Evolutionary conservation across 2,888 invertebrate genomes (phyloP).

Genomic region (Prosapia bicincta): DNA sequence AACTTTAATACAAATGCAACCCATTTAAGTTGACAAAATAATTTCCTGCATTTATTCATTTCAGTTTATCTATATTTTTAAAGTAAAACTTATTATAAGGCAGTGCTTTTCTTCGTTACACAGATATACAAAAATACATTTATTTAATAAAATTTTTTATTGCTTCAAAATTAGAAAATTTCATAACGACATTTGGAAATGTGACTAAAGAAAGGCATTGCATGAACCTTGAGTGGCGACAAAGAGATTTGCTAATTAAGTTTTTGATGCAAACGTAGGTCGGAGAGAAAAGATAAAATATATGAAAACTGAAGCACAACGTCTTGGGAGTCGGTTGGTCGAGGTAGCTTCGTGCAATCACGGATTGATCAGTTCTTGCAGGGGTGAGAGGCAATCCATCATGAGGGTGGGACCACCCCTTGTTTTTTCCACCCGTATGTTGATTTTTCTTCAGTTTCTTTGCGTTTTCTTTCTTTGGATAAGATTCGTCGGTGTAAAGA

Average conservation of each 20-base stretch:
- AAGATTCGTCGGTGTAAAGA: slow-evolving; percentile 2
- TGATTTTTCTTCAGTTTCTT: slow-evolving; percentile 24
- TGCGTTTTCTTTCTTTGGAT: slow-evolving; percentile 17
- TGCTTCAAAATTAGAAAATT: too few relatives aligned
- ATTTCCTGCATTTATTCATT: too few relatives aligned
- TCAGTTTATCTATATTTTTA: too few relatives aligned
- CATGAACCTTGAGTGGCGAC: too few relatives aligned
- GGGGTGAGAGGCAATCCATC: not conserved
- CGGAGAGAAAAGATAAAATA: not conserved
- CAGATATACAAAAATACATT: too few relatives aligned
- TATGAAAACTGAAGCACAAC: not conserved
- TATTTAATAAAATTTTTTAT: too few relatives aligned
- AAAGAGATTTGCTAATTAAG: not conserved
- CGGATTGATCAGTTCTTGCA: slow-evolving; percentile 2
- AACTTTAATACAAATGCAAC: too few relatives aligned
- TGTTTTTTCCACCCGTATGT: slow-evolving; percentile 21
- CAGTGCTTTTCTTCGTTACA: too few relatives aligned
- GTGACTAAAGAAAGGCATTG: too few relatives aligned
- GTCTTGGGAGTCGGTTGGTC: not conserved
- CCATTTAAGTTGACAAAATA: too few relatives aligned
- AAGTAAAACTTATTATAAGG: too few relatives aligned
- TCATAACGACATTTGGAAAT: too few relatives aligned
- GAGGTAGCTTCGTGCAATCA: not conserved
- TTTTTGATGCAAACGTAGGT: not conserved
- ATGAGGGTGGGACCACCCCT: slow-evolving; percentile 6